A percentile compares a stretch with the other conserved stretches of the same genome.
Evolutionary conservation across 2,797 vertebrate species (phyloP).

Genomic region (Rhyacichthys aspro): DNA sequence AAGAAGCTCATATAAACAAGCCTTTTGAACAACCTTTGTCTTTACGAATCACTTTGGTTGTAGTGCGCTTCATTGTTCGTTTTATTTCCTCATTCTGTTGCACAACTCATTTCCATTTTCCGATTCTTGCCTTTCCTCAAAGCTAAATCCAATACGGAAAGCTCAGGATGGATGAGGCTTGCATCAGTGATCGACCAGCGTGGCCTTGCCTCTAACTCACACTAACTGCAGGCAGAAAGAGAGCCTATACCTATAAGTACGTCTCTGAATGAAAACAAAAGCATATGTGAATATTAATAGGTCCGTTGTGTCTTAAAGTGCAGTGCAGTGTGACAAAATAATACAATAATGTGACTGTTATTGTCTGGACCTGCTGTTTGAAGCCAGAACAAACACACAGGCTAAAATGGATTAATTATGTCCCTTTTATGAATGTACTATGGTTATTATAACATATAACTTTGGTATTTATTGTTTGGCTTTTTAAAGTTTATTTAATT

Average conservation of each 20-base stretch:
- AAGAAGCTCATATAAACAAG: too few species aligned
- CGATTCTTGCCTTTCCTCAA: constrained; percentile 41
- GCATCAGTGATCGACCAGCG: constrained; percentile 17
- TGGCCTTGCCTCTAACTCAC: constrained; percentile 19
- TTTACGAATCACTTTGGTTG: constrained; percentile 7
- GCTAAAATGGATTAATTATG: too few species aligned
- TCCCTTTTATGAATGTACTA: too few species aligned
- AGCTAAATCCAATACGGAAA: constrained; percentile 54
- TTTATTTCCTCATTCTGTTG: constrained; percentile 28
- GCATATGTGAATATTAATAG: neutral
- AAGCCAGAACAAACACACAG: too few species aligned
- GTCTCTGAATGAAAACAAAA: neutral
- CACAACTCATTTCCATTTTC: constrained; percentile 34
- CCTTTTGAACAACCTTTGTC: too few species aligned
- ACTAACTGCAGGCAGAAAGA: constrained; percentile 8
- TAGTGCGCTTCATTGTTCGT: constrained; percentile 15
- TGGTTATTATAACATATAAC: too few species aligned
- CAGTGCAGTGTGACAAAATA: neutral
- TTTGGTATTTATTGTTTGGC: too few species aligned
- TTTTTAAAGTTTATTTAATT: too few species aligned
- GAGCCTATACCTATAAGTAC: neutral
- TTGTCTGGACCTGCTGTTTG: too few species aligned
- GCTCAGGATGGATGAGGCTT: constrained; percentile 26
- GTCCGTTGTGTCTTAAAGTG: too few species aligned
- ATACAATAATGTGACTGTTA: too few species aligned